Evolutionary conservation across 2,797 vertebrate species (phyloP).

Genomic region (Pseudotriccus pelzelni): DNA sequence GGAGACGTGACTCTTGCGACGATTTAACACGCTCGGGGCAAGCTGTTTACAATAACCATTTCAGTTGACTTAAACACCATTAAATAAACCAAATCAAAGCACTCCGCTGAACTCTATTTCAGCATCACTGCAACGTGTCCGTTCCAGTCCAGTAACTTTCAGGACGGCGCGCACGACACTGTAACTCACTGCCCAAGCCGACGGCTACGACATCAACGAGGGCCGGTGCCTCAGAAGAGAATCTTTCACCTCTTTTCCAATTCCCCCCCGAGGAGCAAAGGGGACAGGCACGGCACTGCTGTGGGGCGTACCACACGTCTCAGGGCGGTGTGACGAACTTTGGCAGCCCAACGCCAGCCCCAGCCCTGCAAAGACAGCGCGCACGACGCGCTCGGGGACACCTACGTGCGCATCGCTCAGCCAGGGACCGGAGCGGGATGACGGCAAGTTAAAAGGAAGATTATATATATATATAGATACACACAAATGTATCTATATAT

Average conservation of each 20-base stretch:
- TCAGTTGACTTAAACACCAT: not conserved
- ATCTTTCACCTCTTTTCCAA: not conserved
- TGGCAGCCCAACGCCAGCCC: not conserved
- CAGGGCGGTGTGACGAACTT: fast-evolving
- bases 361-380: not conserved
- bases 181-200: not conserved
- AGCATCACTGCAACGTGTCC: fast-evolving
- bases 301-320: fast-evolving
- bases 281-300: fast-evolving
- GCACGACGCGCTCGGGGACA: not conserved
- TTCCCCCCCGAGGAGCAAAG: not conserved
- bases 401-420: not conserved
- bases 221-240: not conserved
- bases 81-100: not conserved
- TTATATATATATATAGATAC: too few relatives aligned
- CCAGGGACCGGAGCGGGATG: not conserved
- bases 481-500: too few relatives aligned
- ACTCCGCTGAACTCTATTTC: not conserved
- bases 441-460: not conserved
- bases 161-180: fast-evolving
- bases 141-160: not conserved
- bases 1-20: fast-evolving
- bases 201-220: fast-evolving
- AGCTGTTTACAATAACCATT: not conserved
- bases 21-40: not conserved